These are phyloP conservation scores for Thripadectes ignobilis DNA, from an alignment of 2,797 vertebrate genomes.

Conservation along the genomic window DNA sequence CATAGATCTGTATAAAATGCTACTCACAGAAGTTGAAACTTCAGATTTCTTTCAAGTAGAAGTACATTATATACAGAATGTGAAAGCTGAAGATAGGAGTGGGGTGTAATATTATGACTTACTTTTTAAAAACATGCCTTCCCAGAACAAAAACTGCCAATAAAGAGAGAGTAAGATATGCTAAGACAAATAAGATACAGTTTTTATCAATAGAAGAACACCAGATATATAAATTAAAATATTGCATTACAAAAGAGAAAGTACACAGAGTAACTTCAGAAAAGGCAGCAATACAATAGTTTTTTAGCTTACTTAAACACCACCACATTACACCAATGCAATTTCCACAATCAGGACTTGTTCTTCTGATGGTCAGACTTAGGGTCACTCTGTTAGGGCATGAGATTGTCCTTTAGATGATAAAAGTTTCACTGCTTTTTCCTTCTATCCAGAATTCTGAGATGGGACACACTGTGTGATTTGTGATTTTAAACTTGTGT, in stretches of 20 bases:
- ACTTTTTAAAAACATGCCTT: not conserved
- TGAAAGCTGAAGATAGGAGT: not conserved
- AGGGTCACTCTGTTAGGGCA: not conserved
- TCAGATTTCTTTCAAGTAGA: not conserved
- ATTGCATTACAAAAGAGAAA: not conserved
- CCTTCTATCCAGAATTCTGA: not conserved
- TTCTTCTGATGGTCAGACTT: slow-evolving; percentile 16
- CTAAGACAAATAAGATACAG: not conserved
- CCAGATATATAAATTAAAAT: not conserved
- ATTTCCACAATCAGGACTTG: slow-evolving; percentile 5
- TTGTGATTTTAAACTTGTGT: not conserved
- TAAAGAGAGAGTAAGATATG: not conserved
- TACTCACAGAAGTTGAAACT: not conserved
- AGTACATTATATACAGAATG: not conserved
- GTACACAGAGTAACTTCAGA: not conserved
- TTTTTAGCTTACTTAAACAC: not conserved
- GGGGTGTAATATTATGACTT: not conserved
- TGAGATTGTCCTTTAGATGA: slow-evolving; percentile 60
- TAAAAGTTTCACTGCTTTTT: slow-evolving; percentile 30
- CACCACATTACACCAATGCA: not conserved
- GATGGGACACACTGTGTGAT: not conserved
- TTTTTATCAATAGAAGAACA: not conserved
- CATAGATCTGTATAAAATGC: not conserved
- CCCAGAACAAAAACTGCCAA: not conserved
- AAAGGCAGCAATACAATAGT: not conserved